phyloP scores from a whole-genome alignment of 2,888 invertebrate genomes.

The Boloria euphrosyne region DNA sequence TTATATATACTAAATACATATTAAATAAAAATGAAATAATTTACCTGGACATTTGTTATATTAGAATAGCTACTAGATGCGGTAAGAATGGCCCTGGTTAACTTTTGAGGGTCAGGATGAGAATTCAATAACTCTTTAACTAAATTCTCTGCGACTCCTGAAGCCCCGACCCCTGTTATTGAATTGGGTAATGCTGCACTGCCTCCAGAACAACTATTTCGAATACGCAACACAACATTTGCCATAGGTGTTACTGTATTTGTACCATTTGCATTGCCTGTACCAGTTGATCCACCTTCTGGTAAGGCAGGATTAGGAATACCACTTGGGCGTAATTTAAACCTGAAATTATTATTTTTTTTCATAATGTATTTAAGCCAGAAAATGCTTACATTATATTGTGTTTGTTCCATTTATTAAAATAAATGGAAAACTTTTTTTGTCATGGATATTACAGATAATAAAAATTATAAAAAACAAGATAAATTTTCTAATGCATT shows the following conservation, averaged over 20 bases:
- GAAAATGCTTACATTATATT: too few relatives aligned
- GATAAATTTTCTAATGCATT: too few relatives aligned
- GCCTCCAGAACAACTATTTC: constrained; percentile 70
- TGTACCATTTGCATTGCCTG: constrained; percentile 55
- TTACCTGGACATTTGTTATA: constrained; percentile 71
- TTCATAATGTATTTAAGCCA: too few relatives aligned
- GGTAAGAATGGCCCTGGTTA: constrained; percentile 77
- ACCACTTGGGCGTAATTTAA: constrained; percentile 76
- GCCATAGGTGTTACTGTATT: constrained; percentile 55
- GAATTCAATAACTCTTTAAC: constrained; percentile 73
- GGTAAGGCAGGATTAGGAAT: constrained; percentile 76
- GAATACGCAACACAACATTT: constrained; percentile 59
- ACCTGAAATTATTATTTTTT: constrained; percentile 59
- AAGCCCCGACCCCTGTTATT: constrained; percentile 63
- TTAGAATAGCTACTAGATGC: constrained; percentile 79
- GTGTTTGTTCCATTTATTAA: too few relatives aligned
- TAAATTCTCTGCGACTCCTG: constrained; percentile 67
- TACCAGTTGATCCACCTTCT: constrained; percentile 73
- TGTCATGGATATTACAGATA: too few relatives aligned
- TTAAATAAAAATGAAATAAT: not conserved
- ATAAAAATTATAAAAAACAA: too few relatives aligned
- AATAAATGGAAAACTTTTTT: too few relatives aligned
- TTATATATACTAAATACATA: not conserved
- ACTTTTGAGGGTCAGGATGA: constrained; percentile 77
- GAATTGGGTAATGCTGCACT: constrained; percentile 59